Conservation (phyloP, 1,140 invertebrate genomes). For the Apolygus lucorum region DNA sequence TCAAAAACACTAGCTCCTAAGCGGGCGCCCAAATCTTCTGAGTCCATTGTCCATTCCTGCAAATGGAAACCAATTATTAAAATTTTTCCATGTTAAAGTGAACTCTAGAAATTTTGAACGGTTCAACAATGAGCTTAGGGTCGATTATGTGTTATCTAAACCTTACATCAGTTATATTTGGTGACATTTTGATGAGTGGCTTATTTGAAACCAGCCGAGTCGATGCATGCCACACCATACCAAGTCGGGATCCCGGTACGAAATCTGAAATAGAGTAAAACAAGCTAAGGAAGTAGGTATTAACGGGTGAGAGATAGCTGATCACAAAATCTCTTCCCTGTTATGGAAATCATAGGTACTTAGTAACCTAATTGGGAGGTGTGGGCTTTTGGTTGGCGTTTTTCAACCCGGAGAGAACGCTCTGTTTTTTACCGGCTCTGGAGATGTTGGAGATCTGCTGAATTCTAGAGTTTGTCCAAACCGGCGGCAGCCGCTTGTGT, state of each 20-base stretch:
- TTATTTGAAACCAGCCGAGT: constrained; percentile 28
- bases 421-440: too few species aligned
- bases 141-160: background rate
- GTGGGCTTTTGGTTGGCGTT: too few species aligned
- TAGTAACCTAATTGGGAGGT: too few species aligned
- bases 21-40: constrained; percentile 43
- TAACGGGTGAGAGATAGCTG: too few species aligned
- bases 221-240: constrained; percentile 35
- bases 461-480: too few species aligned
- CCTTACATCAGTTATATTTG: constrained; percentile 31
- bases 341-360: too few species aligned
- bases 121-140: constrained; percentile 13
- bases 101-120: background rate
- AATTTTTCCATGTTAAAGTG: constrained; percentile 1
- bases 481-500: too few species aligned
- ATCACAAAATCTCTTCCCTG: too few species aligned
- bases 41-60: constrained; percentile 37
- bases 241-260: constrained; percentile 33
- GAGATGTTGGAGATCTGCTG: too few species aligned
- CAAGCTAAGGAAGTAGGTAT: background rate
- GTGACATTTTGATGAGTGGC: constrained; percentile 17
- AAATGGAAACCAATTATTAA: constrained; percentile 15
- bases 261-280: constrained; percentile 33
- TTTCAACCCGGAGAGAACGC: too few species aligned
- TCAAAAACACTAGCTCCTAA: constrained; percentile 42